These are phyloP conservation scores for Abrostola triplasia DNA, from an alignment of 2,888 invertebrate species.

Conservation along the genomic window DNA sequence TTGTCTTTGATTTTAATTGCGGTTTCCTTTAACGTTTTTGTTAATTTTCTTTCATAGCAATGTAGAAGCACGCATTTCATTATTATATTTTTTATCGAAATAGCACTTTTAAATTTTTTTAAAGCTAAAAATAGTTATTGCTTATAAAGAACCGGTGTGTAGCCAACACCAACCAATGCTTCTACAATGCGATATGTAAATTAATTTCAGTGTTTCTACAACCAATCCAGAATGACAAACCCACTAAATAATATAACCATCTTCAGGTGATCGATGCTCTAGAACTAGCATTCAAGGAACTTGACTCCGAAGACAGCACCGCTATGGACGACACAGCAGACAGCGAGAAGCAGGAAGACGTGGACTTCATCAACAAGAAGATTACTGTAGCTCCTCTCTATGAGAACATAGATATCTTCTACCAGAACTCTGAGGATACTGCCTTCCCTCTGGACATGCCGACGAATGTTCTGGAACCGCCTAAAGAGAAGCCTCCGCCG, in stretches of 20 bases:
- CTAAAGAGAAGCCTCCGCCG: constrained; percentile 96
- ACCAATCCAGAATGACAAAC: neutral
- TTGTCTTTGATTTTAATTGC: constrained; percentile 40
- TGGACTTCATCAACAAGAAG: constrained; percentile 71
- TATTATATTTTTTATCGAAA: neutral
- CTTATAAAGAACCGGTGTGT: constrained; percentile 1
- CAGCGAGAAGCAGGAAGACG: constrained; percentile 56
- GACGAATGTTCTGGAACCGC: constrained; percentile 90
- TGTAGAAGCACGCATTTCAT: constrained; percentile 33
- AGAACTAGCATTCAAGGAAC: constrained; percentile 90
- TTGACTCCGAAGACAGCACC: constrained; percentile 86
- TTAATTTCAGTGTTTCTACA: constrained; percentile 10
- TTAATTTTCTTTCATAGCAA: constrained; percentile 39
- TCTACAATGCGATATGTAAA: constrained; percentile 39
- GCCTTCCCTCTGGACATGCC: constrained; percentile 89
- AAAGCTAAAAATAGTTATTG: constrained; percentile 1
- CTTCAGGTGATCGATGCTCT: constrained; percentile 90
- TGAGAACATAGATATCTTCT: constrained; percentile 89
- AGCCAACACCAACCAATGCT: constrained; percentile 24
- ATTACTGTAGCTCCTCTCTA: constrained; percentile 88
- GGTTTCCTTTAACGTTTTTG: constrained; percentile 36
- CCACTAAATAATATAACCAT: constrained; percentile 33
- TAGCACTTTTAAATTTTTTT: neutral
- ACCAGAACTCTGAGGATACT: constrained; percentile 73
- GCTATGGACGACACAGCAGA: constrained; percentile 79